These are phyloP conservation scores for Liasis olivaceus DNA, from an alignment of 2,797 vertebrate genomes.

Conservation along the genomic window DNA sequence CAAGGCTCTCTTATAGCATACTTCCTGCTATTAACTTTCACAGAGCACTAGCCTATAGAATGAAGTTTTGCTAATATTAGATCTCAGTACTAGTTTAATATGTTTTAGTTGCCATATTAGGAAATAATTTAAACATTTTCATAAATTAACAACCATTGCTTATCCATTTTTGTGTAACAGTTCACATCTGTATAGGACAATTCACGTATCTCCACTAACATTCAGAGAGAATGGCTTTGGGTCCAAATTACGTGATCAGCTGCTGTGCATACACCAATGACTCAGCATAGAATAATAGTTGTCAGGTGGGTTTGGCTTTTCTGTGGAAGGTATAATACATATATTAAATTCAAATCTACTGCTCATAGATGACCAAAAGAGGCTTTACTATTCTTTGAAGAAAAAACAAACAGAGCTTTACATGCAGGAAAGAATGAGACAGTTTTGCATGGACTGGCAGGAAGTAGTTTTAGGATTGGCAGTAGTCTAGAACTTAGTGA, in stretches of 20 bases:
- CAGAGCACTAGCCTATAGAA: background rate
- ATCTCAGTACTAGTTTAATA: background rate
- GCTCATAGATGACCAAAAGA: background rate
- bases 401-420: conserved; percentile 7
- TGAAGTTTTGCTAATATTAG: background rate
- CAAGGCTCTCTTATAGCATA: background rate
- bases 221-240: background rate
- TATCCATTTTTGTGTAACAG: background rate
- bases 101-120: background rate
- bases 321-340: background rate
- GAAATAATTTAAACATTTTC: background rate
- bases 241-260: background rate
- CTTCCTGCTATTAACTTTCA: background rate
- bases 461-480: conserved; percentile 13
- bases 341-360: background rate
- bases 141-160: background rate
- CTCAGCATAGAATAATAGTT: background rate
- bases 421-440: conserved; percentile 12
- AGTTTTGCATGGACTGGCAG: conserved; percentile 7
- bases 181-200: background rate
- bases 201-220: background rate
- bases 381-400: conserved; percentile 7
- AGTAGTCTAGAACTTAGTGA: background rate
- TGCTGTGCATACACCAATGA: background rate
- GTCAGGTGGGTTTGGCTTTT: background rate